Conservation (phyloP, 2,113 vertebrate genomes). For the Tragelaphus scriptus region DNA sequence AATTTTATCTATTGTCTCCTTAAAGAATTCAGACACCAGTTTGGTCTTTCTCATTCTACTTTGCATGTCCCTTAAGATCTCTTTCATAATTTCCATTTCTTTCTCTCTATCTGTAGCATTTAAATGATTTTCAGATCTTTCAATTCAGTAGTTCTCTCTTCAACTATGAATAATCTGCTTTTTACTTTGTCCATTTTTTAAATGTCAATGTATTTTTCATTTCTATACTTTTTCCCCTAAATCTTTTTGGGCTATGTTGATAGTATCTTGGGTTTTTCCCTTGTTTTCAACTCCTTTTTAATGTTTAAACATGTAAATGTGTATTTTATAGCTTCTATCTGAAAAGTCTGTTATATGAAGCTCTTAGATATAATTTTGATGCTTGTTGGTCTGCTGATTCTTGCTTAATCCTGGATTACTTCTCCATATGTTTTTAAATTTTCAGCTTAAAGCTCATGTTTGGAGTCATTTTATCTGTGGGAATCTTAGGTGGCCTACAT, state of each 20-base stretch:
- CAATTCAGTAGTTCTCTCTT: not conserved
- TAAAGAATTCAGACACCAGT: not conserved
- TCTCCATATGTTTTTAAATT: not conserved
- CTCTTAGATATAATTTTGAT: conserved; percentile 13
- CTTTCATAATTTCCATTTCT: not conserved
- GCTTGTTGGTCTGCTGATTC: not conserved
- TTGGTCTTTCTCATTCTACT: not conserved
- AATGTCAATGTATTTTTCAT: conserved; percentile 1
- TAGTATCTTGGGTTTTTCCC: not conserved
- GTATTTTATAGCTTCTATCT: not conserved
- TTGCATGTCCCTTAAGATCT: not conserved
- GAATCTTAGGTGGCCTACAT: not conserved
- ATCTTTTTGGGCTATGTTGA: not conserved
- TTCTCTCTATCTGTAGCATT: not conserved
- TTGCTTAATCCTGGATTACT: not conserved
- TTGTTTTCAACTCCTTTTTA: conserved; percentile 4
- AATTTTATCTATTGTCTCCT: not conserved
- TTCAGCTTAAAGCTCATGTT: not conserved
- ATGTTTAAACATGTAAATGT: conserved; percentile 18
- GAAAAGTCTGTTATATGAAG: conserved; percentile 6
- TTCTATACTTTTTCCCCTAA: not conserved
- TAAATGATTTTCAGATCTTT: not conserved
- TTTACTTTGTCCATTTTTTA: not conserved
- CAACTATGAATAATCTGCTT: not conserved
- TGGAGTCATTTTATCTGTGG: not conserved